Conservation (phyloP, 2,113 vertebrate genomes). For the Scytalopus superciliaris region DNA sequence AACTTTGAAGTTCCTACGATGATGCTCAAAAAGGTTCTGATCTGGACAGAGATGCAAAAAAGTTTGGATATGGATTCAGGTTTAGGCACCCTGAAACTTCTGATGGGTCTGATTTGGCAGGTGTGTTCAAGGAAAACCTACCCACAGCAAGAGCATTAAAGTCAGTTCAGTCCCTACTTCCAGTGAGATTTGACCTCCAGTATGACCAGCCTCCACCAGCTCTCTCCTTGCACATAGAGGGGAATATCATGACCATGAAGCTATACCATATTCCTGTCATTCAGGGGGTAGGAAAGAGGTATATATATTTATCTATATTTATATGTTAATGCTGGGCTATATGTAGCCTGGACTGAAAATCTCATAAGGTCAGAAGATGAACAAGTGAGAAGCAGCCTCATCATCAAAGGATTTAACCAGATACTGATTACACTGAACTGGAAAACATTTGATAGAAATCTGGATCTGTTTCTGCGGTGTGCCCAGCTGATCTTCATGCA, state of each 20-base stretch:
- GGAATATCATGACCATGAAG: neutral
- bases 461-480: neutral
- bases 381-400: neutral
- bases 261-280: neutral
- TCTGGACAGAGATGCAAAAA: neutral
- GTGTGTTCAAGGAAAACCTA: neutral
- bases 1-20: neutral
- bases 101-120: neutral
- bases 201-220: rapidly evolving
- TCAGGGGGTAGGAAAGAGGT: neutral
- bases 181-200: neutral
- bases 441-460: neutral
- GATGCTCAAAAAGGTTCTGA: neutral
- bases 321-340: neutral
- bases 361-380: neutral
- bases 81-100: neutral
- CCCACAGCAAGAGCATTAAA: neutral
- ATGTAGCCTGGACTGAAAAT: neutral
- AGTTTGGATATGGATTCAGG: neutral
- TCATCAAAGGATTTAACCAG: neutral
- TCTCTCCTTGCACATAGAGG: neutral
- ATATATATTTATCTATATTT: neutral
- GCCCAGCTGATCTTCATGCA: neutral
- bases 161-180: neutral
- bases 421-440: neutral